Evolutionary conservation across 2,888 invertebrate genomes (phyloP), one percentile per base, ranked within the genome.

Genomic region (Temnothorax rugatulus): DNA sequence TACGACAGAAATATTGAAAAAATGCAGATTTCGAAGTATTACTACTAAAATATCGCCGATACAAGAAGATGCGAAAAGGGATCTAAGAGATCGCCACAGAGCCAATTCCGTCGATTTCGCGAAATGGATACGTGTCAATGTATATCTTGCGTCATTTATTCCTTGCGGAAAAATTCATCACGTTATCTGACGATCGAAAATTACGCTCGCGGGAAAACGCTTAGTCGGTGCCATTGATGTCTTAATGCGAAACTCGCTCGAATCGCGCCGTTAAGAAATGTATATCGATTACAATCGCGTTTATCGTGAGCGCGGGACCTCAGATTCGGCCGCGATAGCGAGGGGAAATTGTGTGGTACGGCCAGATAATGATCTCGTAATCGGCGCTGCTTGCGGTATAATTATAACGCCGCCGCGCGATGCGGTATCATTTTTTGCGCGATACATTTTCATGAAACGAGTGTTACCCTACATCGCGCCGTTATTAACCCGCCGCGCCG

Each of bases 211-310:
- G 18, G 44, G 34, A 47, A 63, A 79, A 79, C 69, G 59, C 57
- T 21, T 79, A 79, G 79, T 79, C 79, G 69, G 79, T 34, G n/a
- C 29, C 57, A 79, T 79, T 79, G 79, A 79, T 79, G 69, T 79
- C 69, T 79, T 77, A 69, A 79, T 79, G 69, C 57, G 57, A 57
- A 69, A 79, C 57, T 59, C 18, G 34, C 7, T 68, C 54, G 13
- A 44, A 38, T 52, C 21, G 41, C 29, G 41, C 29, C 44, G 15
- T 68, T 79, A 69, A 79, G 59, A 79, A 69, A 41, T 69, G 44
- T 71, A 57, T 47, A 71, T 44, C 69, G 79, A 69, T 79, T 79
- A 79, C 29, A 79, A 79, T 79, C 79, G 57, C 68, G 44, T 79
- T 79, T 69, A 79, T 79, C 79, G 57, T 54, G 25, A 47, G 54